Base-by-base conservation (phyloP, 2,888 invertebrate species). In the Ligdia adustata region DNA sequence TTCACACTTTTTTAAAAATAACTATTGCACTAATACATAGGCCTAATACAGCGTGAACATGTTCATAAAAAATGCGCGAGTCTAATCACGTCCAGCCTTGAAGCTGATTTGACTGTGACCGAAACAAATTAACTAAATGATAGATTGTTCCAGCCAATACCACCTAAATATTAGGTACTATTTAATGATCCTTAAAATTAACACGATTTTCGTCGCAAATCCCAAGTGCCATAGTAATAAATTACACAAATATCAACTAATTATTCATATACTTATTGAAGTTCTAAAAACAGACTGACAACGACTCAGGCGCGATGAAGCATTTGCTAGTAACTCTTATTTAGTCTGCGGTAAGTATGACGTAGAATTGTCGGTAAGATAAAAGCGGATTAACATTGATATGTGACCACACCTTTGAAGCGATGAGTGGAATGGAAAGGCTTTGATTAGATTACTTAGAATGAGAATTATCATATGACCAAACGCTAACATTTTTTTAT, bases 331-430 rank as follows among this genome's bases (percentile, higher is more conserved):
- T 2, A 15, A 29, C 29, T 29, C 3, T 1, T 9, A 29, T 14
- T 4, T 29, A 29, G 14, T 3, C 29, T 29, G n/a, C 9, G 27
- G 41, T 12, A 22, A n/a, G n/a, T n/a, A n/a, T 31, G 24, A 62
- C 57, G 60, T 52, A 57, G 63, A n/a, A n/a, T 11, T 18, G 47
- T 43, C 77, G 78, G 78, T 53, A 44, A 71, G 69, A 72, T 80
- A 75, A 79, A 80, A 81, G 69, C 57, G 51, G 63, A 71, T 70
- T 71, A 68, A 70, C 73, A 72, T 72, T 28, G 33, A 45, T n/a
- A 33, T 45, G 38, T 45, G 45, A 55, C 52, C 58, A 59, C 60
- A 62, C 56, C 50, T 54, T 52, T 48, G 53, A 55, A 49, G 41
- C 49, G 54, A 60, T 55, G 57, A 40, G 29, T 37, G 34, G 44